Conservation (phyloP, 2,888 invertebrate species). For the Erebia aethiops region DNA sequence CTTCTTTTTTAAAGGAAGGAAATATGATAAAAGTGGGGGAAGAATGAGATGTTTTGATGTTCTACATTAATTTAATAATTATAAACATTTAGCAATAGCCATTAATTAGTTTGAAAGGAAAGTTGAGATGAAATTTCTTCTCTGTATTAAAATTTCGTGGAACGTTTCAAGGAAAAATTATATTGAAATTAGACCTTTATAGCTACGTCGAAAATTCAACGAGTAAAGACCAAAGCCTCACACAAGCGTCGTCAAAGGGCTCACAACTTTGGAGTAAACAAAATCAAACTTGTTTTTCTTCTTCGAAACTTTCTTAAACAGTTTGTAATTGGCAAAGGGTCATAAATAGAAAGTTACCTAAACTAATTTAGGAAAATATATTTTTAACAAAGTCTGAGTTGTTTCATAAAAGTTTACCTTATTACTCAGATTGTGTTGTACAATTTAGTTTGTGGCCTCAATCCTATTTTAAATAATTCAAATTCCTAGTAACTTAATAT, state of each 20-base stretch:
- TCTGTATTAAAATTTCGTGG: not conserved
- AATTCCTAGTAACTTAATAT: too few relatives aligned
- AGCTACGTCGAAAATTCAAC: conserved; percentile 34
- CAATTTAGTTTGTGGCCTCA: not conserved
- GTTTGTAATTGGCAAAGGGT: conserved; percentile 18
- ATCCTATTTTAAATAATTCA: too few relatives aligned
- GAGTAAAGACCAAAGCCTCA: conserved; percentile 9
- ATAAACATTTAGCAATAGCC: not conserved
- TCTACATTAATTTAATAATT: too few relatives aligned
- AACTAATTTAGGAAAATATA: not conserved
- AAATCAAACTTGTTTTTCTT: conserved; percentile 42
- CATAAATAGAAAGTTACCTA: conserved; percentile 1
- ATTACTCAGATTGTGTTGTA: not conserved
- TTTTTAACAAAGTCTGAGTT: not conserved
- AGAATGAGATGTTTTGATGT: too few relatives aligned
- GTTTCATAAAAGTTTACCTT: not conserved
- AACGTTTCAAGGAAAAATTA: not conserved
- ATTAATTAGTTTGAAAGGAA: conserved; percentile 3
- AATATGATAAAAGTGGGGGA: too few relatives aligned
- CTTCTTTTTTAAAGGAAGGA: too few relatives aligned
- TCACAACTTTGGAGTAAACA: conserved; percentile 41
- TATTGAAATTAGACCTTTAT: conserved; percentile 25
- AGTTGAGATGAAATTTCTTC: conserved; percentile 5
- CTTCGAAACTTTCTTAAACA: conserved; percentile 36
- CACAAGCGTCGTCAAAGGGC: conserved; percentile 40